Base-by-base conservation (phyloP, 2,888 invertebrate genomes). In the Stenoptilia bipunctidactyla region DNA sequence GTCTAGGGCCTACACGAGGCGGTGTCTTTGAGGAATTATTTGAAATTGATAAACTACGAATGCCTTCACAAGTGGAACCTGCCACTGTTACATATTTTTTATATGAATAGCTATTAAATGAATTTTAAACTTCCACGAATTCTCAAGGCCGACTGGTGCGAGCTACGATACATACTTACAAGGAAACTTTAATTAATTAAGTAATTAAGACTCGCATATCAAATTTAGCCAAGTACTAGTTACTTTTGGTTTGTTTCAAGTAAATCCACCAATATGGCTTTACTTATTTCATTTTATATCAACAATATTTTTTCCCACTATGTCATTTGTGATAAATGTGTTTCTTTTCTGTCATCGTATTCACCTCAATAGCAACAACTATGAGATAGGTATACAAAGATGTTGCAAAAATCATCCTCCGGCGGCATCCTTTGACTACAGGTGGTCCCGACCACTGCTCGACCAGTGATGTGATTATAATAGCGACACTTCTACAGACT, bases 31-130 rank as follows among this genome's bases (percentile, higher is more conserved):
- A 61, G 66, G 70, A 74, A 73, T 82, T 73, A 79, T 82, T 67
- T 61, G 63, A 80, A 80, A 80, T 79, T 82, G 75, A 82, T 80
- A 79, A 76, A 72, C 74, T 72, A 69, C 75, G 70, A 73, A 79
- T 75, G 70, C 70, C 61, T 67, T 56, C 58, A 67, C 71, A 76
- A 76, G 73, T 73, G 67, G 73, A 66, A 72, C 56, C 79, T 80
- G 82, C 82, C 82, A 83, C 82, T 72, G 82, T 69, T 67, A 58
- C 52, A 53, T 67, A 67, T 75, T 73, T 72, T 62, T 12, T 34
- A 4, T 30, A 34, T 14, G 14, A 13, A 13, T 30, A 30, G 30
- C 30, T n/a, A 30, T 30, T n/a, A 30, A 30, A 30, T 10, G 4
- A 8, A 12, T 9, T 8, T 30, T 30, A n/a, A 10, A 12, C 10